Evolutionary conservation across 2,888 invertebrate species (phyloP).

Genomic region (Therioaphis trifolii): DNA sequence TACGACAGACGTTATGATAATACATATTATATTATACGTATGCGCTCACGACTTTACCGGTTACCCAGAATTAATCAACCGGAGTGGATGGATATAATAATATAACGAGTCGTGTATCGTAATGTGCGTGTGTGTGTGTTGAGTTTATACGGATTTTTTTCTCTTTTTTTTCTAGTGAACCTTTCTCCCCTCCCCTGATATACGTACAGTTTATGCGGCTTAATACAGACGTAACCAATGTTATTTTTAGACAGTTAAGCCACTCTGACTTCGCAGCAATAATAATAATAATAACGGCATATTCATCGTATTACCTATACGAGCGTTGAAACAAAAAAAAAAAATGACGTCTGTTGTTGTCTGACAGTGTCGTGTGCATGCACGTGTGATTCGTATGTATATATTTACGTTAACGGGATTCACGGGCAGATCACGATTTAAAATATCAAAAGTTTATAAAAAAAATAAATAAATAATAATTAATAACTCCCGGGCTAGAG

Average conservation of each 20-base stretch:
- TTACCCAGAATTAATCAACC: background rate
- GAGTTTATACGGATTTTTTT: background rate
- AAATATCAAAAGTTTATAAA: slow-evolving; percentile 40
- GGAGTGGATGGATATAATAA: background rate
- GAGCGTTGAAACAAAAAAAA: background rate
- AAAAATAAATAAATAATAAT: too few relatives aligned
- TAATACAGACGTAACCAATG: slow-evolving; percentile 32
- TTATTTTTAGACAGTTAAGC: slow-evolving; percentile 38
- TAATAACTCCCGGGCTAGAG: background rate
- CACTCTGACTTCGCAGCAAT: background rate
- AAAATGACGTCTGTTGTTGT: background rate
- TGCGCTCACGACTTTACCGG: too few relatives aligned
- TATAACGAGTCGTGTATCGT: too few relatives aligned
- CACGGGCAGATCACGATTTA: slow-evolving; percentile 10
- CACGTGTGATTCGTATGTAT: background rate
- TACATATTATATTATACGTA: too few relatives aligned
- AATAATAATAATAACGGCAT: background rate
- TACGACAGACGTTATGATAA: too few relatives aligned
- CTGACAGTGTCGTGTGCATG: background rate
- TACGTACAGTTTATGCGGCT: slow-evolving; percentile 1
- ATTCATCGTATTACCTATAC: slow-evolving; percentile 1
- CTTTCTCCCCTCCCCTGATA: background rate
- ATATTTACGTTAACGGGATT: background rate
- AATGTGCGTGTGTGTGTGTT: too few relatives aligned
- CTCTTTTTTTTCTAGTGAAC: background rate